Percentiles rank a stretch among this genome's conserved stretches.
These are phyloP conservation scores for Penaeus monodon DNA, from an alignment of 2,888 invertebrate species.

Conservation along the genomic window DNA sequence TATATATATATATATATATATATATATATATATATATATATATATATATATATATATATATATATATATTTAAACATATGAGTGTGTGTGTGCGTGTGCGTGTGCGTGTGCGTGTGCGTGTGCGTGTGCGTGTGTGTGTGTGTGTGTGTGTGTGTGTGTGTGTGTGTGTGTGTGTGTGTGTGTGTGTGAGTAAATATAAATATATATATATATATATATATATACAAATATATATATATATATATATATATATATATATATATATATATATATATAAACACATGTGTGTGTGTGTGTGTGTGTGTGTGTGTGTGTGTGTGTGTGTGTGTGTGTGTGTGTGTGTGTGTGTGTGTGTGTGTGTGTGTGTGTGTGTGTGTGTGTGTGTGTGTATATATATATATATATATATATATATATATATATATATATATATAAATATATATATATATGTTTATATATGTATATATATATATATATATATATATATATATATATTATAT, in stretches of 20 bases:
- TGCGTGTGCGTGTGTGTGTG: too few relatives aligned
- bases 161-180: too few relatives aligned
- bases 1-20: background rate
- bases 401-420: slow-evolving; percentile 4
- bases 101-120: too few relatives aligned
- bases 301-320: background rate
- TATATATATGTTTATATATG: background rate
- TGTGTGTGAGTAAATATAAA: too few relatives aligned
- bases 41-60: background rate
- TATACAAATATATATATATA: background rate
- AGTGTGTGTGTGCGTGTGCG: too few relatives aligned
- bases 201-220: slow-evolving; percentile 1
- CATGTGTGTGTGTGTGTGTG: background rate
- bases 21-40: background rate
- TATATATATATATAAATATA: background rate
- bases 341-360: background rate
- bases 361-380: background rate
- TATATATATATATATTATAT: background rate
- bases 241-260: background rate
- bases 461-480: background rate
- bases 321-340: background rate
- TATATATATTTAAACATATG: background rate
- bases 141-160: too few relatives aligned
- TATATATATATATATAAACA: background rate
- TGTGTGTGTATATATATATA: background rate